Evolutionary conservation across 2,797 vertebrate species (phyloP).

Genomic region (Spinibarbus caldwelli): DNA sequence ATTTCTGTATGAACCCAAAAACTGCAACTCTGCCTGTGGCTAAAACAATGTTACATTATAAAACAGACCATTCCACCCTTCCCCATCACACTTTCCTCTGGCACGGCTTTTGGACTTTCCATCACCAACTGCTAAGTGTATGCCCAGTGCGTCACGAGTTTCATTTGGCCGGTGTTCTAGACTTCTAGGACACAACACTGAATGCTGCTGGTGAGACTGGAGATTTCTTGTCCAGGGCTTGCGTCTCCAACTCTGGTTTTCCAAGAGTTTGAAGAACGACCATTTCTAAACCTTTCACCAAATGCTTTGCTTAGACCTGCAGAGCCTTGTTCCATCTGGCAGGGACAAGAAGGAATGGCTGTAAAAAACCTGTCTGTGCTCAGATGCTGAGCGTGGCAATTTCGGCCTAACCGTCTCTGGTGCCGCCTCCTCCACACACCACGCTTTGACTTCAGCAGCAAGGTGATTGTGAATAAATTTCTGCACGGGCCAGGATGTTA

Average conservation of each 20-base stretch:
- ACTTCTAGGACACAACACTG: not conserved
- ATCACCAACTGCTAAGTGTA: slow-evolving; percentile 10
- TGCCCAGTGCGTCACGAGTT: slow-evolving; percentile 15
- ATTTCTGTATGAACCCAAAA: not conserved
- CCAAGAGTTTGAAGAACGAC: not conserved
- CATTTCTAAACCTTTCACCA: not conserved
- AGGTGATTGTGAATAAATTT: slow-evolving; percentile 82
- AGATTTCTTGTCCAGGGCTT: not conserved
- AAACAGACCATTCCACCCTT: not conserved
- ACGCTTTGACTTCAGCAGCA: slow-evolving; percentile 74
- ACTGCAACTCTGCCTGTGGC: too few species aligned
- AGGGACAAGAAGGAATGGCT: slow-evolving; percentile 1
- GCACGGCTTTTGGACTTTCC: not conserved
- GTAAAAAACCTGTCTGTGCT: slow-evolving; percentile 51
- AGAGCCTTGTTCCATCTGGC: not conserved
- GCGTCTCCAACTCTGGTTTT: not conserved
- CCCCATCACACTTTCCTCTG: slow-evolving; percentile 24
- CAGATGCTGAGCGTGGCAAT: slow-evolving; percentile 58
- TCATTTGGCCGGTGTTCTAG: slow-evolving; percentile 24
- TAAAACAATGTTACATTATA: slow-evolving; percentile 19
- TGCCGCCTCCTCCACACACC: slow-evolving; percentile 59
- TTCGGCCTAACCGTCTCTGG: slow-evolving; percentile 62
- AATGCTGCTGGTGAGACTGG: not conserved
- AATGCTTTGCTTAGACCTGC: slow-evolving; percentile 16
- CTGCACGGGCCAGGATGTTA: slow-evolving; percentile 79